Evolutionary conservation across 2,113 vertebrate genomes (phyloP), one percentile per base, ranked within the genome.

Genomic region (Pseudopipra pipra): DNA sequence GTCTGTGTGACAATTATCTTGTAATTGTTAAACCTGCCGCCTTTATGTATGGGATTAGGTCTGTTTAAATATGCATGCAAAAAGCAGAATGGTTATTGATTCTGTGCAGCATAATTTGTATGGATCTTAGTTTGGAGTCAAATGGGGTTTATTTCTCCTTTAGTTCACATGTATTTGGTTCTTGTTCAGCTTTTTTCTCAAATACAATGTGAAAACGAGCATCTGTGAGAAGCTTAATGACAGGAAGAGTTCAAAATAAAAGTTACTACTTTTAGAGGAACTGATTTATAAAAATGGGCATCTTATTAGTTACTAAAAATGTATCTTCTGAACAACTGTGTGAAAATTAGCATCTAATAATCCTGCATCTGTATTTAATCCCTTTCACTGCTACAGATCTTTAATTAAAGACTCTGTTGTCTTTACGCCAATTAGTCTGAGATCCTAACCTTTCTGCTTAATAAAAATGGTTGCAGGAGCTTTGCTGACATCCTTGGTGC

Each of bases 401-500:
- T 87, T 95, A 96, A 82, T 96, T 86, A 81, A 94, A 86, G 71
- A 35, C 44, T 84, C 46, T 46, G 33, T 83, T 65, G 47, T 79
- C 66, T 91, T 87, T 89, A 46, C 1, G 3, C 58, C 82, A 67
- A 14, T 90, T 87, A 85, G 16, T 72, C 56, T 85, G 62, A 54
- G 55, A 55, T 66, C 51, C 52, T 93, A 77, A 91, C 71, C 81
- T 85, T 84, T 65, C 51, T 51, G 46, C 54, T 77, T 62, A 86
- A 66, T 12, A 74, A 55, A 93, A 75, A 30, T 30, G n/a, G 11
- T 72, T 87, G 33, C 47, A 72, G 83, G n/a, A 93, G 67, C 62
- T 81, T 44, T 89, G 77, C 66, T 54, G 70, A 65, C 23, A 27
- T 82, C 66, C 66, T 85, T 33, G 17, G 43, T 4, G 0, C 81